Base-by-base conservation (phyloP, 35 echinoderm and acorn worm genomes). In the Patiria miniata region DNA sequence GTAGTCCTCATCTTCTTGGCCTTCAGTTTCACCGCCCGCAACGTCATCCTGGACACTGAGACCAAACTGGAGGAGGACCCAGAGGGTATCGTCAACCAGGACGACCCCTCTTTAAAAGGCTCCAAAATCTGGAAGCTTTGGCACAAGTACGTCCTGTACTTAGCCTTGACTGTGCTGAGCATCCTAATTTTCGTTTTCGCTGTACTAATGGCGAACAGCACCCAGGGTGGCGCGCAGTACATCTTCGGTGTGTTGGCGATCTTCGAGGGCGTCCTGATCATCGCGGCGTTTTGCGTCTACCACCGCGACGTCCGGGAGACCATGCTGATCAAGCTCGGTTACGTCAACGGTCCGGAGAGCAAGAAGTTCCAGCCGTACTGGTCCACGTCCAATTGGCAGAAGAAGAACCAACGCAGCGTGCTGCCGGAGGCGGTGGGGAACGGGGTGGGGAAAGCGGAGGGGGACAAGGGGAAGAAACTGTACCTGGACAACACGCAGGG, bases 281-380 rank as follows among this genome's bases (percentile, higher is more conserved):
- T 73, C 0, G 65, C 14, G 9, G 34, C 34, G 29, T 73, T 73
- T 23, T 73, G 65, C 65, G 14, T 73, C 65, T 73, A 73, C 65
- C 65, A 73, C 34, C 18, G 29, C 3, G 65, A 34, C 2, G 65
- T 73, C 1, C 65, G 65, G 8, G 29, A 73, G 1, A 73, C 65
- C 7, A 26, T 73, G 7, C 7, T 32, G 65, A 30, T 73, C 29
- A 73, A 73, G 34, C 65, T 73, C 19, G 65, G 65, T 0, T 73
- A 73, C 26, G 29, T 30, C 3, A 73, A 73, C 26, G 65, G 65
- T 10, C 65, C 65, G 21, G 29, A 73, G 1, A 73, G 65, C 65
- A 73, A 26, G 8, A 73, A 73, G 65, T 73, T 73, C 26, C 65
- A 73, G 34, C 65, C 65, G 65, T 73, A 73, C 34, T 73, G 65